Base-by-base conservation (phyloP, 53 echinoderm and acorn worm species). In the Holothuria scabra region DNA sequence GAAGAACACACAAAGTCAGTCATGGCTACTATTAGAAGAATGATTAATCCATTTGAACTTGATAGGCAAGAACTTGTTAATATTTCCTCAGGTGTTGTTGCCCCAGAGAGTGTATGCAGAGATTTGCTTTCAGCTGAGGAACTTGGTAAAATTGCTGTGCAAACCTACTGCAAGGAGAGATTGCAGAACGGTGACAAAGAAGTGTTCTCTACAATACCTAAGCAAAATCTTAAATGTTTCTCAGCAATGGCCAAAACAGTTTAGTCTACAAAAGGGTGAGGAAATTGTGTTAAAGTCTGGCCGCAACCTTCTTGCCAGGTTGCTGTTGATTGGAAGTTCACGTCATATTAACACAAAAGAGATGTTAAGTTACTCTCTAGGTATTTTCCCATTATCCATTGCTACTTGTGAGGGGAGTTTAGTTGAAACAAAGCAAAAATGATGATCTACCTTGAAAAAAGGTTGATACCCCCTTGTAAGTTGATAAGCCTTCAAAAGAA, bases 31-130 rank as follows among this genome's bases (percentile, higher is more conserved):
- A 46, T 87, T 28, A n/a, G 67, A 48, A 56, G 56, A 8, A 76
- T 86, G 66, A 55, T 79, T 32, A 80, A 87, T 55, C 87, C 87
- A 24, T 87, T 87, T 64, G 65, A 41, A 11, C 23, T 35, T 31
- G 69, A 80, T 38, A 44, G 13, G 63, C 69, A 56, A 4, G 67
- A 46, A 30, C 49, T 81, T 22, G 20, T 44, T 65, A 66, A 86
- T 34, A 41, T 86, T 20, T 34, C 81, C 37, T 80, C 87, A 20
- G 71, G 66, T 49, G 46, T 68, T 16, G 56, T 49, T 33, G 81
- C 87, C 10, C 32, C 83, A 8, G 65, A 22, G 38, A 10, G 46
- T 25, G 55, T 66, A 6, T 35, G 30, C 19, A 29, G 22, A 26
- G 44, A 83, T 30, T 35, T 83, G 24, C n/a, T 65, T 24, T 8